Base-by-base conservation (phyloP, 1,140 invertebrate species). In the Patella vulgata region DNA sequence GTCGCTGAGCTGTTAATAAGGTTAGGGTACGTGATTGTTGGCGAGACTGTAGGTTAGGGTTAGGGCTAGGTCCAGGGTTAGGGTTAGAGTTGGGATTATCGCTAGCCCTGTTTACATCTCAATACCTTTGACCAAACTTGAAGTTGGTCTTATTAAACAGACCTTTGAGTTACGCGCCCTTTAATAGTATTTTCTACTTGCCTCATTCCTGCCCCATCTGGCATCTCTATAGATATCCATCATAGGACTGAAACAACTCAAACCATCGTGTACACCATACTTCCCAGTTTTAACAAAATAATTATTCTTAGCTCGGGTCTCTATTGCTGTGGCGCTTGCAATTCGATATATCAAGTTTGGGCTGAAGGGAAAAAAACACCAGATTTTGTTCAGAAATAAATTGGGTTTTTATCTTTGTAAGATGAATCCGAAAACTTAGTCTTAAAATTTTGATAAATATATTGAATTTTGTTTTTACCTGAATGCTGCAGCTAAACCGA, bases 401-500 rank as follows among this genome's bases (percentile, higher is more conserved):
- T n/a, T n/a, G n/a, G n/a, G n/a, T n/a, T n/a, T n/a, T n/a, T n/a
- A n/a, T n/a, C n/a, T n/a, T n/a, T n/a, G n/a, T n/a, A n/a, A n/a
- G n/a, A n/a, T n/a, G 36, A 59, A 63, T 54, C 2, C 43, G 30
- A 25, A 2, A 28, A 19, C 25, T n/a, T n/a, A n/a, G n/a, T n/a
- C n/a, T n/a, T n/a, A n/a, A n/a, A n/a, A n/a, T n/a, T n/a, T n/a
- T 17, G 6, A 25, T 21, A 25, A n/a, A 21, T 19, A 31, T 1
- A 31, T 9, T 4, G n/a, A 9, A 30, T n/a, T 23, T n/a, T 14
- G 25, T 3, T 42, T 23, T 43, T 0, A 58, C 55, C 43, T 46
- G 23, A 43, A 58, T 9, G 77, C 59, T 21, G 81, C 80, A 3
- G 78, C 77, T 3, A 82, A 58, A 2, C 80, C 80, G 42, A 82